Evolutionary conservation across 2,113 vertebrate genomes (phyloP).

Genomic region (Tetraodon nigroviridis): DNA sequence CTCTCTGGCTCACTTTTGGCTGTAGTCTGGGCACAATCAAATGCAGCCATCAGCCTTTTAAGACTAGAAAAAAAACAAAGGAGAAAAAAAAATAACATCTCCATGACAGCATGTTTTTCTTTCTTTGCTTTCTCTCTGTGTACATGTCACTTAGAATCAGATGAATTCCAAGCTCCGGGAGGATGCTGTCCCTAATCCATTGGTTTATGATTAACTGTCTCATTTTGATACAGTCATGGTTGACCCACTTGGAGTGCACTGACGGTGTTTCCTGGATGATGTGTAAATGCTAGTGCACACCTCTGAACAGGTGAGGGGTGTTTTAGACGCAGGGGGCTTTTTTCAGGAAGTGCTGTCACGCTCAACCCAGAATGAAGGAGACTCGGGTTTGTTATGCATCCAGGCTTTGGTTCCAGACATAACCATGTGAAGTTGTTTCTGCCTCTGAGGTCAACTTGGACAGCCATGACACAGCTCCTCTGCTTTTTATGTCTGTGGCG

Average conservation of each 20-base stretch:
- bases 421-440: conserved; percentile 20
- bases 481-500: conserved; percentile 14
- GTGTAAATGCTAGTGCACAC: background rate
- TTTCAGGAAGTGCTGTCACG: too few relatives aligned
- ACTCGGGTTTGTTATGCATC: background rate
- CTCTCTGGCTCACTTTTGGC: conserved; percentile 3
- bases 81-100: background rate
- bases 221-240: conserved; percentile 27
- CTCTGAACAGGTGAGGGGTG: too few relatives aligned
- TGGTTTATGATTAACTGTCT: conserved; percentile 45
- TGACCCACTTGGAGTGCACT: background rate
- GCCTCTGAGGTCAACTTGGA: background rate
- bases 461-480: conserved; percentile 21
- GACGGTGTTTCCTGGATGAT: conserved; percentile 10
- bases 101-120: conserved; percentile 19
- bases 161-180: conserved; percentile 13
- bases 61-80: conserved; percentile 6
- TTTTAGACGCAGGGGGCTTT: too few relatives aligned
- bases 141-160: conserved; percentile 41
- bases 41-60: conserved; percentile 25
- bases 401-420: conserved; percentile 8
- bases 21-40: conserved; percentile 13
- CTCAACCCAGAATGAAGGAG: conserved; percentile 19
- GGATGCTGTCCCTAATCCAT: conserved; percentile 29
- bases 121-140: conserved; percentile 15